A percentile compares a stretch with the other conserved stretches of the same genome.
These are phyloP conservation scores for Dusona sp. DNA, from an alignment of 2,888 invertebrate genomes.

Conservation along the genomic window DNA sequence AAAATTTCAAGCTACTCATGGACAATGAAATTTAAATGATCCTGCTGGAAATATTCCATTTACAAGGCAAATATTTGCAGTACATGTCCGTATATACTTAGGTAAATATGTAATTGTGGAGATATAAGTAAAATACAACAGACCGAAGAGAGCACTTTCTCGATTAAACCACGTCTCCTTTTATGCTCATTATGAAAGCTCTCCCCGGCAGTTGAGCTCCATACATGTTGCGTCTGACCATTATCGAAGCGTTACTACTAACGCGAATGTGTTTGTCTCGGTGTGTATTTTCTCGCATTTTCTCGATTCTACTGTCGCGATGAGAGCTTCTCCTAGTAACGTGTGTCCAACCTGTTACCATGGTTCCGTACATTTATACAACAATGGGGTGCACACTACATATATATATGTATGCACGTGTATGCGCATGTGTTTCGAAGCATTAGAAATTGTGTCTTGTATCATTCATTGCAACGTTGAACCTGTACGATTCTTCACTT, in stretches of 20 bases:
- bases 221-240: slow-evolving; percentile 46
- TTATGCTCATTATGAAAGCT: slow-evolving; percentile 42
- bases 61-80: neutral
- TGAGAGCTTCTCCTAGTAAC: slow-evolving; percentile 44
- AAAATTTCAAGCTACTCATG: neutral
- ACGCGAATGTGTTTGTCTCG: neutral
- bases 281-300: slow-evolving; percentile 43
- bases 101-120: slow-evolving; percentile 16
- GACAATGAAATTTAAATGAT: neutral
- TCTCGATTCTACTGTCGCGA: slow-evolving; percentile 37
- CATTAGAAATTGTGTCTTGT: slow-evolving; percentile 49
- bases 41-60: neutral
- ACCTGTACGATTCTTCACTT: slow-evolving; percentile 31
- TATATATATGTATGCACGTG: neutral
- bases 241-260: slow-evolving; percentile 55
- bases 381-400: slow-evolving; percentile 42
- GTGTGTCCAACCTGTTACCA: slow-evolving; percentile 33
- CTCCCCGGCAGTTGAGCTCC: slow-evolving; percentile 40
- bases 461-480: slow-evolving; percentile 30
- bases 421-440: slow-evolving; percentile 17
- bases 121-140: neutral
- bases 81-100: neutral
- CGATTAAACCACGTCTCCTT: slow-evolving; percentile 39
- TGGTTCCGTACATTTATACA: slow-evolving; percentile 30
- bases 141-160: neutral